Evolutionary conservation across 2,888 invertebrate genomes (phyloP), one percentile per base, ranked within the genome.

Genomic region (Fragum fragum): DNA sequence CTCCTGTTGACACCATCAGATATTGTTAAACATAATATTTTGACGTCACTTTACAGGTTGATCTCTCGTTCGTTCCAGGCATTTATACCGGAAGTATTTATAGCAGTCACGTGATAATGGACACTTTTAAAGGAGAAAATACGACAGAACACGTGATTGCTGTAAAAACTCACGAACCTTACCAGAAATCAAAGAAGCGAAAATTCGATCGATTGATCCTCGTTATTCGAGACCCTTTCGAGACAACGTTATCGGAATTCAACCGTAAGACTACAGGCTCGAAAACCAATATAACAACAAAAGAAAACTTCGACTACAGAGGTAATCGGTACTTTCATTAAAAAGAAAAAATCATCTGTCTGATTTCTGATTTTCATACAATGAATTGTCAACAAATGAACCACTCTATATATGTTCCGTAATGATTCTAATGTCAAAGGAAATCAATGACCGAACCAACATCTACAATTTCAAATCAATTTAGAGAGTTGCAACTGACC

Each of bases 51-150:
- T n/a, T n/a, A n/a, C n/a, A n/a, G n/a, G n/a, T 36, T 36, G 3
- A 36, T 9, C 9, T 36, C 32, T 52, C 3, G 3, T 52, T 57
- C 57, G 11, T 26, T 57, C 7, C 26, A 57, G 57, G 57, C 11
- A 57, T 57, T 23, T 26, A 57, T 23, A 57, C 57, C 7, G 57
- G 57, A 57, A 57, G 57, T 57, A 26, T 57, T 7, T 57, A 57
- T 23, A 26, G 14, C 14, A 57, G 26, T 26, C 57, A 21, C 3
- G 7, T 3, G 21, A 57, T 26, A 11, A 26, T 26, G 6, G 23
- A n/a, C 57, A 57, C 57, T 3, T 57, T 57, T 57, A 57, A 57
- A 57, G 57, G 57, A 5, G 57, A 57, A 57, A 21, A 57, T 23
- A 23, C 57, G 2, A 57, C 26, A 26, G 23, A 57, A 2, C 11